These are phyloP conservation scores for Aulostomus chinensis DNA, from an alignment of 2,797 vertebrate species.

Conservation along the genomic window DNA sequence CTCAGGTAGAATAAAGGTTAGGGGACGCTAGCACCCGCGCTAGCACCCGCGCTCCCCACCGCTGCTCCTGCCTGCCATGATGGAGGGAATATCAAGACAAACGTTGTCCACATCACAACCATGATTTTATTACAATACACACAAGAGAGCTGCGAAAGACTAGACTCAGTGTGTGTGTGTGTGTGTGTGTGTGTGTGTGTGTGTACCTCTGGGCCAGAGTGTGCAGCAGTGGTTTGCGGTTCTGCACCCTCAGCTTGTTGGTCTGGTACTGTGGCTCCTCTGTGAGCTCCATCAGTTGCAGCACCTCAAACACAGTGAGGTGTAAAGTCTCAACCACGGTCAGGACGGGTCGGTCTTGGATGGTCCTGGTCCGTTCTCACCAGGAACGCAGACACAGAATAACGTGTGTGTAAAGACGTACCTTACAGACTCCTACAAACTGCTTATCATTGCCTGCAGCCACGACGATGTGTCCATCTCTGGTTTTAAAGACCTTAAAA, in stretches of 20 bases:
- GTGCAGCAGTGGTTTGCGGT: slow-evolving; percentile 79
- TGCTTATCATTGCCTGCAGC: slow-evolving; percentile 91
- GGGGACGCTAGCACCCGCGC: no score
- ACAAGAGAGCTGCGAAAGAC: neutral
- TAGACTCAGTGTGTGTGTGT: neutral
- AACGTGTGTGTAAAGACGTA: slow-evolving; percentile 52
- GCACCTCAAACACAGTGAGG: slow-evolving; percentile 74
- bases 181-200: neutral
- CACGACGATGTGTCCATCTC: slow-evolving; percentile 88
- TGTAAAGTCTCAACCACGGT: neutral
- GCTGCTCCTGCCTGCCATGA: no score
- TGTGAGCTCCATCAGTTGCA: slow-evolving; percentile 81
- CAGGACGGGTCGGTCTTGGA: no score
- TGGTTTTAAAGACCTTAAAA: slow-evolving; percentile 89
- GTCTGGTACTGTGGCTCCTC: slow-evolving; percentile 85
- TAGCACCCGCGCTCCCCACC: no score
- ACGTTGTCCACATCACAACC: no score
- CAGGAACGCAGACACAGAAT: no score
- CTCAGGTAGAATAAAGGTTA: no score
- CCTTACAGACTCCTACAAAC: slow-evolving; percentile 89
- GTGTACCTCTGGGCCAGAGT: slow-evolving; percentile 75
- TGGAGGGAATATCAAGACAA: no score
- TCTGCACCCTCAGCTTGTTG: slow-evolving; percentile 88
- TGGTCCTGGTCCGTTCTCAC: no score
- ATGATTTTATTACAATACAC: no score